Evolutionary conservation across 2,113 vertebrate species (phyloP).

Genomic region (Thunnus maccoyii): DNA sequence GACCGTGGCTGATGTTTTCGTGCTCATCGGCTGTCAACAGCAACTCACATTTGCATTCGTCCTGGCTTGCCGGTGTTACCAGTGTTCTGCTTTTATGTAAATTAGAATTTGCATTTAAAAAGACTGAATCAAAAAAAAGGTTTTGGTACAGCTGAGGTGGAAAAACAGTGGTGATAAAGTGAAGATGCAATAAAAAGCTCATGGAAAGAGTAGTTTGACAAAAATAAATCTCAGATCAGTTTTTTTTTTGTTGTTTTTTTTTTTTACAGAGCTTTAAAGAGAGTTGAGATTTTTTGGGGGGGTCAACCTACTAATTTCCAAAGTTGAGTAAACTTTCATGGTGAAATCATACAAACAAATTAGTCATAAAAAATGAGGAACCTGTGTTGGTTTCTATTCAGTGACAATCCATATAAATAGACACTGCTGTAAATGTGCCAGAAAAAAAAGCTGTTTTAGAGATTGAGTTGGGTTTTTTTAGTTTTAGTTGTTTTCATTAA

Average conservation of each 20-base stretch:
- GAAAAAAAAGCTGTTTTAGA: neutral
- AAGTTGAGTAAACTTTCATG: neutral
- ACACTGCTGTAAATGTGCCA: neutral
- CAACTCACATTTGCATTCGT: constrained; percentile 23
- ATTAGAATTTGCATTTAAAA: neutral
- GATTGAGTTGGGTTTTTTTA: neutral
- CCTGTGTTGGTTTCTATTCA: neutral
- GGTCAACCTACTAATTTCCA: neutral
- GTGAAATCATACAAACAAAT: neutral
- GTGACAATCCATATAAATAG: neutral
- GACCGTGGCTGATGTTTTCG: neutral
- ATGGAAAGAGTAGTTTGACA: neutral
- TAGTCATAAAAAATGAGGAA: neutral
- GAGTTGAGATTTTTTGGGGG: no score
- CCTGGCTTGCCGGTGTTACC: neutral
- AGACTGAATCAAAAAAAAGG: neutral
- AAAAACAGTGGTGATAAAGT: neutral
- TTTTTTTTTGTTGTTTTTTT: no score
- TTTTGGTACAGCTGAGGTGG: no score
- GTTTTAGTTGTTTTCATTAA: no score
- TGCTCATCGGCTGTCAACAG: constrained; percentile 10
- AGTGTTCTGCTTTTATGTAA: constrained; percentile 6
- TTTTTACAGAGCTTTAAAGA: no score
- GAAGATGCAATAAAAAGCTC: neutral
- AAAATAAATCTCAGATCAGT: no score